Percentiles rank a stretch among this genome's conserved stretches.
phyloP scores from a whole-genome alignment of 1,140 invertebrate genomes.

The Lordiphosa collinella region DNA sequence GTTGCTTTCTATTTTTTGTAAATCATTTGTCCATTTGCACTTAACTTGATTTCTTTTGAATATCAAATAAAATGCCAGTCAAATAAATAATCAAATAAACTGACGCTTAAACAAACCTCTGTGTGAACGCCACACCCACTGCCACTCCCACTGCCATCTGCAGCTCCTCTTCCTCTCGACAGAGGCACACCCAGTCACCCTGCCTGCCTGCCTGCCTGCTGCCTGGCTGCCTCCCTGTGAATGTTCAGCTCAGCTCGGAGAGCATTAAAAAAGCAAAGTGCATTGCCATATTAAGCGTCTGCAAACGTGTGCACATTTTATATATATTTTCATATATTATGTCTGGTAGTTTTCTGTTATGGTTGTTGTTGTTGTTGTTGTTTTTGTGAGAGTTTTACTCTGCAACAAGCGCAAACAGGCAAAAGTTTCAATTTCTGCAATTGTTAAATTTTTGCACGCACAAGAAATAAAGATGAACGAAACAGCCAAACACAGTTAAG shows the following conservation, averaged over 20 bases:
- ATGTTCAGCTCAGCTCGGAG: not conserved
- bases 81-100: not conserved
- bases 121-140: no score
- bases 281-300: slow-evolving; percentile 63
- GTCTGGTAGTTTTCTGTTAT: slow-evolving; percentile 32
- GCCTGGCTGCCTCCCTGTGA: no score
- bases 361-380: slow-evolving; percentile 1
- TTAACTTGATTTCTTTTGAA: not conserved
- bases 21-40: not conserved
- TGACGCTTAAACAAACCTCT: not conserved
- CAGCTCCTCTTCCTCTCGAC: no score
- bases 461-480: slow-evolving; percentile 69
- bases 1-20: no score
- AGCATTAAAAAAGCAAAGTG: slow-evolving; percentile 47
- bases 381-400: slow-evolving; percentile 19
- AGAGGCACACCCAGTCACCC: no score
- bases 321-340: slow-evolving; percentile 59
- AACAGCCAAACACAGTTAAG: slow-evolving; percentile 7
- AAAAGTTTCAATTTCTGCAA: slow-evolving; percentile 74
- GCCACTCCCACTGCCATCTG: no score
- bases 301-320: slow-evolving; percentile 65
- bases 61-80: slow-evolving; percentile 8
- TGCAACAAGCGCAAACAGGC: slow-evolving; percentile 26
- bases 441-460: slow-evolving; percentile 75
- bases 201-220: no score